Base-by-base conservation (phyloP, 2,888 invertebrate genomes). In the Pseudococcus longispinus region DNA sequence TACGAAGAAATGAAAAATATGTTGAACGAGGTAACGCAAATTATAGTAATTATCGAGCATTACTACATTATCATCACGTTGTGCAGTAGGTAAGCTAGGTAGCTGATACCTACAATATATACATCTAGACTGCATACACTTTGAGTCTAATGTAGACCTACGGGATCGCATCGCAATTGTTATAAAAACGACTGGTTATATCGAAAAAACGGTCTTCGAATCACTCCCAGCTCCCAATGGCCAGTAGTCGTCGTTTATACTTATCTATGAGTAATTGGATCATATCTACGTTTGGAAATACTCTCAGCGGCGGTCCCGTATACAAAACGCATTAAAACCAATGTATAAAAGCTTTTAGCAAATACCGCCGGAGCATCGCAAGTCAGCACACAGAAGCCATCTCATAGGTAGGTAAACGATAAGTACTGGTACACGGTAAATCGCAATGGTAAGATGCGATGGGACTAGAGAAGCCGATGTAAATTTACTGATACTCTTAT, bases 401-500 rank as follows among this genome's bases (percentile, higher is more conserved):
- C 20, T 37, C 42, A 42, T 5, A 80, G 42, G 0, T 42, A 20
- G 77, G 42, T 80, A 77, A 77, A 32, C 32, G 29, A 26, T 18
- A 74, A 18, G 5, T 2, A 6, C 1, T 9, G 70, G 15, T 8
- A 37, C 9, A 37, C 37, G 37, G n/a, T n/a, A n/a, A n/a, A 74
- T 20, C 60, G 23, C 60, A 20, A 60, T 51, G 2, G 51, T n/a
- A n/a, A 51, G 1, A 46, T 4, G n/a, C 18, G 60, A 60, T 60
- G 42, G 11, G 77, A 80, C 37, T 42, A 4, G 77, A 37, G 77
- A 20, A 42, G 77, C 15, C 20, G 42, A 42, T 80, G 77, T 80
- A 42, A 80, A 80, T 80, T 80, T 80, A 80, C 77, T 80, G 77
- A 80, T 80, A 80, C 77, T 80, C 42, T 80, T 80, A 80, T 80